Base-by-base conservation (phyloP, 2,888 invertebrate genomes). In the Coleophora deauratella region DNA sequence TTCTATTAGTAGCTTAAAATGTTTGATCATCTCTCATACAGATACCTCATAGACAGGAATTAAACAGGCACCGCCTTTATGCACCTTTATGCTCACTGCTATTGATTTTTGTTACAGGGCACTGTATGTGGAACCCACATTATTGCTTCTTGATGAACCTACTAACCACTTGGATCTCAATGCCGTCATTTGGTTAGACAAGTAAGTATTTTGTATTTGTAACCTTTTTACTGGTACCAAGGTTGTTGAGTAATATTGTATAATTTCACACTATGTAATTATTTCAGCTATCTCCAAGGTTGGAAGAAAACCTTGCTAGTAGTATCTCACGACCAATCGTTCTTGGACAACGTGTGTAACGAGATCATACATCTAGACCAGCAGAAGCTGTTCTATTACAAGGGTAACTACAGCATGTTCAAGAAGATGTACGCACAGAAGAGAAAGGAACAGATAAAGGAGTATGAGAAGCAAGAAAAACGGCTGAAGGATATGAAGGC, bases 171-270 rank as follows among this genome's bases (percentile, higher is more conserved):
- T 99, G 59, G 99, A 99, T 88, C 88, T 99, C 44, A 99, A 99
- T 68, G 99, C 99, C 51, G 99, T 99, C 38, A 99, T 99, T 88
- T 99, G 99, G 99, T 88, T 99, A 42, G 99, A 99, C 71, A 99
- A 99, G 93, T 95, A 81, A 88, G 91, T 81, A 55, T 34, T 12
- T 9, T 15, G 12, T 21, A 41, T n/a, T 14, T 2, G 7, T 33
- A n/a, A 9, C 33, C 4, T 33, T 8, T 2, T 1, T 33, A 1
- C 7, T 11, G n/a, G 12, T 15, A 31, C 14, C n/a, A n/a, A n/a
- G n/a, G n/a, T n/a, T n/a, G n/a, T n/a, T n/a, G n/a, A n/a, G n/a
- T 6, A 21, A 21, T 4, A 21, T 4, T 21, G 21, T 21, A 6
- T 21, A 21, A 21, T 21, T 21, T 21, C 21, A 21, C 6, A 6